Percentiles rank a stretch among this genome's conserved stretches.
Evolutionary conservation across 35 echinoderm and acorn worm species (phyloP).

Genomic region (Eucidaris tribuloides): DNA sequence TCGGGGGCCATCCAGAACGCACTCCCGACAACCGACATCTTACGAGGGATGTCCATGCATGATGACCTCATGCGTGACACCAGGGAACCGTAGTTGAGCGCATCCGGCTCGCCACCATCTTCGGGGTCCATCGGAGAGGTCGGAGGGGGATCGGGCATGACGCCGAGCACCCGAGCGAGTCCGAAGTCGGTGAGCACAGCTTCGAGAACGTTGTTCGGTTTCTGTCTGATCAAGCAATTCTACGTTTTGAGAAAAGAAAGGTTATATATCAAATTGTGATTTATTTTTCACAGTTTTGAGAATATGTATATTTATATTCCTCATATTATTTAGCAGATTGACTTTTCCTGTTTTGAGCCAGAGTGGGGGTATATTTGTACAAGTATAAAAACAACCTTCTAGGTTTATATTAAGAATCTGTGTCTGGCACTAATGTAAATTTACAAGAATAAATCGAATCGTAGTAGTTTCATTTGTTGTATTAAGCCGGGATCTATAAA

Average conservation of each 20-base stretch:
- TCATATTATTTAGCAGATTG: too few relatives aligned
- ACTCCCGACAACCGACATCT: constrained; percentile 80
- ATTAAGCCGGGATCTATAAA: too few relatives aligned
- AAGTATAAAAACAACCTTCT: too few relatives aligned
- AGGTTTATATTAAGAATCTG: too few relatives aligned
- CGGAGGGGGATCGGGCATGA: constrained; percentile 13
- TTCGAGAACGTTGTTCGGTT: constrained; percentile 25
- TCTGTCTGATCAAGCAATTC: constrained; percentile 71
- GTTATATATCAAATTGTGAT: too few relatives aligned
- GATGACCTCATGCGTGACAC: not conserved
- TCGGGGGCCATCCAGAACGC: constrained; percentile 96
- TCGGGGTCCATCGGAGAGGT: constrained; percentile 15
- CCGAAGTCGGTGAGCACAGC: constrained; percentile 72
- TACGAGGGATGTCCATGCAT: constrained; percentile 47
- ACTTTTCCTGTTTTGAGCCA: too few relatives aligned
- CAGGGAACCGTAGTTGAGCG: not conserved
- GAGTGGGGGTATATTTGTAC: too few relatives aligned
- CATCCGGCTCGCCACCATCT: not conserved
- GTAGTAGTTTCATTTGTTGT: too few relatives aligned
- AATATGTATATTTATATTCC: too few relatives aligned
- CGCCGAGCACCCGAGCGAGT: constrained; percentile 50
- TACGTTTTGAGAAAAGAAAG: constrained; percentile 8
- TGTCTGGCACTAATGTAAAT: too few relatives aligned
- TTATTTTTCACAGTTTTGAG: too few relatives aligned
- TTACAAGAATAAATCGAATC: too few relatives aligned